Evolutionary conservation across 2,113 vertebrate genomes (phyloP).

Genomic region (Laticauda laticaudata): DNA sequence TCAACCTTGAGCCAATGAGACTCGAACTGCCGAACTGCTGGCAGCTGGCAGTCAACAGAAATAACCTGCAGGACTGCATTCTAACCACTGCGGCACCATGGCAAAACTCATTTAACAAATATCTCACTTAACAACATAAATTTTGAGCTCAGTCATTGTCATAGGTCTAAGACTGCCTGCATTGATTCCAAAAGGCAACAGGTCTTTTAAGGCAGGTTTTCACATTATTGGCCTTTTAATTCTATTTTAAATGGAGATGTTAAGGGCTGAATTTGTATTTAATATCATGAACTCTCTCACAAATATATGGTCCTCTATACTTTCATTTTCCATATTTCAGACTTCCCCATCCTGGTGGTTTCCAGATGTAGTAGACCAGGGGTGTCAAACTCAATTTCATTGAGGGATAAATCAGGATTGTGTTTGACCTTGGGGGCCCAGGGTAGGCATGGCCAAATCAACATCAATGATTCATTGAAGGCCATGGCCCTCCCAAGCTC

Average conservation of each 20-base stretch:
- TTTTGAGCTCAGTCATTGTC: background rate
- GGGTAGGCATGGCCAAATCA: no score
- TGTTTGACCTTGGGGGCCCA: no score
- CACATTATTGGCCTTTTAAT: background rate
- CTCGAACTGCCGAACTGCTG: no score
- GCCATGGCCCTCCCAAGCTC: no score
- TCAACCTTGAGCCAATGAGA: no score
- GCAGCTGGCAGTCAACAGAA: no score
- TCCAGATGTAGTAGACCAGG: background rate
- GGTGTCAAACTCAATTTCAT: no score
- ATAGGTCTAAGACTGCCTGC: background rate
- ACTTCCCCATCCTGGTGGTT: background rate
- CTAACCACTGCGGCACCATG: no score
- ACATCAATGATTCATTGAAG: no score
- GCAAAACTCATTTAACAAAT: background rate
- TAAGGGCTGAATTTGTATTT: background rate
- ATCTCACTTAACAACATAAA: background rate
- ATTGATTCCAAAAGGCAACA: background rate
- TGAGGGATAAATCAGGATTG: no score
- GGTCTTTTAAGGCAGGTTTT: background rate
- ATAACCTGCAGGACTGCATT: no score
- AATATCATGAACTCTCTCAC: background rate
- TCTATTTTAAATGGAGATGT: background rate
- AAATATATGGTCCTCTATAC: background rate
- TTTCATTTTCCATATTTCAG: background rate